Percentiles rank a stretch among this genome's conserved stretches.
Conservation (phyloP, 2,888 invertebrate species). For the Nymphalis c-album region DNA sequence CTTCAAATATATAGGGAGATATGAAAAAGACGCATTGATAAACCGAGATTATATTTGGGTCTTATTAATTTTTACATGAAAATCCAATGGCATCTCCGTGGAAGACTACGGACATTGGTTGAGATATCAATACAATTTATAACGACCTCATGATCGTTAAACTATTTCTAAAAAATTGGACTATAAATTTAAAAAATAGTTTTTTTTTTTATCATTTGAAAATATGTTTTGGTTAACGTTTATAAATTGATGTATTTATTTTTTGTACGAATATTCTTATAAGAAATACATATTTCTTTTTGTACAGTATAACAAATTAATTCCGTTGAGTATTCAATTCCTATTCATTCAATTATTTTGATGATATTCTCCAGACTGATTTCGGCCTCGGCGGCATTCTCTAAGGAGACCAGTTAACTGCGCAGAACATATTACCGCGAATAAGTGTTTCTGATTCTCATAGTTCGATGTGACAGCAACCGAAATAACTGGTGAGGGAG, state of each 20-base stretch:
- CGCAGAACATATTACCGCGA: too few species aligned
- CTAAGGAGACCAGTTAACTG: too few species aligned
- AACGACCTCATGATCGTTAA: constrained; percentile 4
- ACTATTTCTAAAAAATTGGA: constrained; percentile 12
- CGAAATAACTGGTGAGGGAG: too few species aligned
- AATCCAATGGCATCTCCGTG: constrained; percentile 48
- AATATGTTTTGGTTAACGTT: constrained; percentile 17
- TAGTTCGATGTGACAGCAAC: too few species aligned
- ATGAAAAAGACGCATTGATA: neutral
- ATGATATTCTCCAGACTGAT: too few species aligned
- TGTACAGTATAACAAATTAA: constrained; percentile 13
- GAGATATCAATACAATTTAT: constrained; percentile 3
- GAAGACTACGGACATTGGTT: constrained; percentile 49
- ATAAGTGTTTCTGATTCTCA: too few species aligned
- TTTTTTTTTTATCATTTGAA: constrained; percentile 17
- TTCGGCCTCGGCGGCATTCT: too few species aligned
- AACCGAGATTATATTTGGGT: constrained; percentile 1
- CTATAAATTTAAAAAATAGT: constrained; percentile 29
- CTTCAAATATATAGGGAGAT: neutral
- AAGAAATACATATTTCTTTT: neutral
- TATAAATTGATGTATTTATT: constrained; percentile 14
- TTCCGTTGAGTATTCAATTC: constrained; percentile 27
- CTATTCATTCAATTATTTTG: constrained; percentile 10
- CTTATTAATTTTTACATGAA: constrained; percentile 7
- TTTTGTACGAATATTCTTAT: neutral